phyloP scores from a whole-genome alignment of 2,888 invertebrate species.

The Embidobia sp. region DNA sequence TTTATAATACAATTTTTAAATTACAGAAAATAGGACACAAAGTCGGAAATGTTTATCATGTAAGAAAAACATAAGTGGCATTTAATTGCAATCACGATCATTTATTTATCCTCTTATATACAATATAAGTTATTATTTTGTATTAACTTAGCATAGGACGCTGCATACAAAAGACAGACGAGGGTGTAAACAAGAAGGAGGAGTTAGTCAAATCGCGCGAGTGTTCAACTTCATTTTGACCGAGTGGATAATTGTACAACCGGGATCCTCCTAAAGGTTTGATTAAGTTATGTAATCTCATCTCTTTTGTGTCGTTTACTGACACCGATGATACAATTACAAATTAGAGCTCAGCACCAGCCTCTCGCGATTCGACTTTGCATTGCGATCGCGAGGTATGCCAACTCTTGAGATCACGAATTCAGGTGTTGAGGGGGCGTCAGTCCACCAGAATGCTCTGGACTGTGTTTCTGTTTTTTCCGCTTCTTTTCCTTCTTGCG shows the following conservation, averaged over 20 bases:
- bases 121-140: slow-evolving; percentile 38
- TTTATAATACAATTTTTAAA: no score
- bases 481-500: slow-evolving; percentile 97
- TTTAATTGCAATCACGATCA: not conserved
- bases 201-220: no score
- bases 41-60: no score
- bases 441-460: slow-evolving; percentile 89
- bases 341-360: slow-evolving; percentile 27
- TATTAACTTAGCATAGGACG: slow-evolving; percentile 11
- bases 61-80: no score
- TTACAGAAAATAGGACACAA: no score
- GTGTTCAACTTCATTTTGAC: slow-evolving; percentile 4
- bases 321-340: not conserved
- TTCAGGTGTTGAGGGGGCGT: slow-evolving; percentile 85
- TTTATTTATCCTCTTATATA: slow-evolving; percentile 32
- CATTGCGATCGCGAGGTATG: slow-evolving; percentile 20
- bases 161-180: no score
- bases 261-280: not conserved
- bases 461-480: slow-evolving; percentile 96
- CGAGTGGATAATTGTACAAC: slow-evolving; percentile 14
- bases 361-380: slow-evolving; percentile 39
- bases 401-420: slow-evolving; percentile 79
- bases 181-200: no score
- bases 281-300: slow-evolving; percentile 33
- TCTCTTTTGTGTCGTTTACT: not conserved